These are phyloP conservation scores for Callimorpha dominula DNA, from an alignment of 2,888 invertebrate genomes.

Conservation along the genomic window DNA sequence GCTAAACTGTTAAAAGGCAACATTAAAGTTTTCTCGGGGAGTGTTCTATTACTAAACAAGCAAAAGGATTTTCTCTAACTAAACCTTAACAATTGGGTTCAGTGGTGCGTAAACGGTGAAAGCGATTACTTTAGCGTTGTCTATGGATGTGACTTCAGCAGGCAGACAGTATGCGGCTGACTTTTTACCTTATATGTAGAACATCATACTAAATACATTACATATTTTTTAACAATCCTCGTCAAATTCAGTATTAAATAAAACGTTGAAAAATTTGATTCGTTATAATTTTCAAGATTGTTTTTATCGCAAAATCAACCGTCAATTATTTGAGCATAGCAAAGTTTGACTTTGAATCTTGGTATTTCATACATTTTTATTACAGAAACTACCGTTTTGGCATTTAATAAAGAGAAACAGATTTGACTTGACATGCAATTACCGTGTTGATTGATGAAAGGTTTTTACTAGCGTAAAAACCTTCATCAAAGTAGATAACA, in stretches of 20 bases:
- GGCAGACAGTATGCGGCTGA: neutral
- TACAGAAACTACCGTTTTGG: neutral
- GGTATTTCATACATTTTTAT: too few species aligned
- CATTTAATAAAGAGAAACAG: neutral
- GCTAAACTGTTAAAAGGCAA: neutral
- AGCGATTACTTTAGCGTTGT: conserved; percentile 35
- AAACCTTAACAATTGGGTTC: conserved; percentile 42
- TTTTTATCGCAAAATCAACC: neutral
- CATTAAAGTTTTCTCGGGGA: conserved; percentile 14
- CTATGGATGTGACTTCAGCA: neutral
- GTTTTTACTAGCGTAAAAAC: too few species aligned
- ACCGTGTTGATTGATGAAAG: too few species aligned
- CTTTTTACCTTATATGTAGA: neutral
- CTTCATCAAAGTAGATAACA: neutral
- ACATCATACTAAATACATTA: neutral
- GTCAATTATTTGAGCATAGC: neutral
- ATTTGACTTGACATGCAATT: neutral
- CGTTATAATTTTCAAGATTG: neutral
- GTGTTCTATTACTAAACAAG: conserved; percentile 16
- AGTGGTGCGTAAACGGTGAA: conserved; percentile 52
- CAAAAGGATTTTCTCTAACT: conserved; percentile 38
- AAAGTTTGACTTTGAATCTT: too few species aligned
- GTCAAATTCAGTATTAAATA: neutral
- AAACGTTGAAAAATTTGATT: neutral
- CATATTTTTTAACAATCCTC: neutral